phyloP scores from a whole-genome alignment of 2,113 vertebrate species.

The Marcusenius ussheri region DNA sequence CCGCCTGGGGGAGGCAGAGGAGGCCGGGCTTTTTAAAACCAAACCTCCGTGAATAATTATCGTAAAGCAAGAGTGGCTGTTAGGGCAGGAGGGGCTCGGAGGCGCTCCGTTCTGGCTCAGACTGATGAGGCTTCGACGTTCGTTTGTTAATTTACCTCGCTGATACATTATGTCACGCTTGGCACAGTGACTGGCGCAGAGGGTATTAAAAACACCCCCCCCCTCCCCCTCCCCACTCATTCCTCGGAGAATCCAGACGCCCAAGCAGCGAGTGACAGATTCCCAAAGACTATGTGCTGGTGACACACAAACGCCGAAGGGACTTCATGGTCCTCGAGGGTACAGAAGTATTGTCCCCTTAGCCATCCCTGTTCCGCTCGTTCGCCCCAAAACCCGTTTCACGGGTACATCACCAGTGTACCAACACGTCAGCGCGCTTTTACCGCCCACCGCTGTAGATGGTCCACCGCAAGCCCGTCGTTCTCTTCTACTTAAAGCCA shows the following conservation, averaged over 20 bases:
- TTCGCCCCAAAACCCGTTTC: neutral
- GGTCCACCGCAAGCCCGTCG: neutral
- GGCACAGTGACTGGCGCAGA: neutral
- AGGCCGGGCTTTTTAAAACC: neutral
- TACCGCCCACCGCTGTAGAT: neutral
- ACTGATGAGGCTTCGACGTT: neutral
- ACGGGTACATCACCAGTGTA: neutral
- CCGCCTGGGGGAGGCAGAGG: neutral
- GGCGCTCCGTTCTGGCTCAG: neutral
- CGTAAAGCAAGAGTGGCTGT: neutral
- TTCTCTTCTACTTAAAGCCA: neutral
- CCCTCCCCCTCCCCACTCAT: neutral
- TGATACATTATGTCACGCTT: neutral
- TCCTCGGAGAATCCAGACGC: neutral
- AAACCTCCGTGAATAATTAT: neutral
- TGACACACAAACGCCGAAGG: neutral
- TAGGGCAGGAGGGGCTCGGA: neutral
- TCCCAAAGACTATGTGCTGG: neutral
- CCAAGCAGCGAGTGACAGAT: neutral
- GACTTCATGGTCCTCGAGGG: neutral
- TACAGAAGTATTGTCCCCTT: neutral
- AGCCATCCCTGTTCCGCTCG: neutral
- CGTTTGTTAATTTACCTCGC: neutral
- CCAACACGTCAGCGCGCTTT: neutral
- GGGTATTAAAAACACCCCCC: neutral